Evolutionary conservation across 2,888 invertebrate genomes (phyloP).

Genomic region (Allolobophora icterica): DNA sequence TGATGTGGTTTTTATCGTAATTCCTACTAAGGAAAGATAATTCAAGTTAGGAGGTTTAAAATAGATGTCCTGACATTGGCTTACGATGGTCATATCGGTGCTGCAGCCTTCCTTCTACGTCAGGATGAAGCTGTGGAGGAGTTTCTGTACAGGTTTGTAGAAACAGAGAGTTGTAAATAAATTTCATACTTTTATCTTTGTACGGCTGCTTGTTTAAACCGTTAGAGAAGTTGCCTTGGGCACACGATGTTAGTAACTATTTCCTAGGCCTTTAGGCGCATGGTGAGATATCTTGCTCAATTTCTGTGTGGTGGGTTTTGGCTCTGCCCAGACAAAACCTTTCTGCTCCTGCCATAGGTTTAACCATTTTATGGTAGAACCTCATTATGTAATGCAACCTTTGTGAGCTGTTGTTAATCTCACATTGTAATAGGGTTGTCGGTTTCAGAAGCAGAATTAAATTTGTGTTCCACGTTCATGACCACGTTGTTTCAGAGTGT

Average conservation of each 20-base stretch:
- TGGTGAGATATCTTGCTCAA: not conserved
- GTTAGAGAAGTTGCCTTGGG: not conserved
- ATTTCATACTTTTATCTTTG: not conserved
- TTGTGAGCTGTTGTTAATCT: no score
- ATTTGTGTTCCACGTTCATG: no score
- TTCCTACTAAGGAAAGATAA: no score
- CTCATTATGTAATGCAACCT: no score
- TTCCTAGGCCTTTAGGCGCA: not conserved
- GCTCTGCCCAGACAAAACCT: not conserved
- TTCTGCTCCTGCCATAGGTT: not conserved
- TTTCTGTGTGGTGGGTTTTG: not conserved
- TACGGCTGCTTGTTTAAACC: not conserved
- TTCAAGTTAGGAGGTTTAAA: not conserved
- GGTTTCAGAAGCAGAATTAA: no score
- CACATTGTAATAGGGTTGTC: no score
- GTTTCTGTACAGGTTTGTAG: not conserved
- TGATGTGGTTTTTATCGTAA: not conserved
- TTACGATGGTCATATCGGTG: not conserved
- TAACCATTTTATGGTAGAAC: not conserved
- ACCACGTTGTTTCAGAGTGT: no score
- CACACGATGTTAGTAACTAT: no score
- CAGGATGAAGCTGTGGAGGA: not conserved
- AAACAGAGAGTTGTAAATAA: not conserved
- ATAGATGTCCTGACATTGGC: not conserved
- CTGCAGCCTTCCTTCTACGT: not conserved